Base-by-base conservation (phyloP, 64 coral and sea anemone species). In the Stichodactyla helianthus region DNA sequence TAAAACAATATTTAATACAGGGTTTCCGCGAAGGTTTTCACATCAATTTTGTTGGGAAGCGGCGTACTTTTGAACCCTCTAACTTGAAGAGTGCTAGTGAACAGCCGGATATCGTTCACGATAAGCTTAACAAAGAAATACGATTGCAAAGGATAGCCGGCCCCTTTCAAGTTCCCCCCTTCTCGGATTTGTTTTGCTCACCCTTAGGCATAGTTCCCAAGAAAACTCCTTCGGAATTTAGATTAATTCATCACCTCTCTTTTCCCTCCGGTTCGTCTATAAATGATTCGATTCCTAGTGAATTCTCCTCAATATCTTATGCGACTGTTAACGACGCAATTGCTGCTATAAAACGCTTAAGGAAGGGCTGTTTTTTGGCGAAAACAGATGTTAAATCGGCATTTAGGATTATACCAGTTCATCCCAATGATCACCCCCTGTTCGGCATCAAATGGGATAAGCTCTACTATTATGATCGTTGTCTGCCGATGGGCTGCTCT, bases 1-100 rank as follows among this genome's bases (percentile, higher is more conserved):
- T 7, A 14, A 10, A 10, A n/a, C n/a, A n/a, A n/a, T n/a, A n/a
- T n/a, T n/a, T n/a, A n/a, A n/a, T n/a, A 57, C 55, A 87, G 3
- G 64, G 85, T 87, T 77, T 87, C 27, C 19, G 67, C 51, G 59
- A 17, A 51, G 59, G 83, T 50, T 85, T 85, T 51, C 83, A 50
- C 7, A 61, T 85, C 51, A 25, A 85, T 85, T 85, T 85, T 65
- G 59, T 87, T 87, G 85, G 65, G 70, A 50, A 77, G 56, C 52
- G 85, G 67, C 50, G 50, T 11, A 16, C 85, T 87, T 87, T 14
- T 10, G 63, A 74, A 77, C 77, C 65, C 22, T 71, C n/a, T 56
- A 77, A 87, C 77, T 71, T 87, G n/a, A 87, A 77, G 25, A 87
- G 85, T 15, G 65, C 51, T 54, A 6, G 55, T 55, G 65, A 87